phyloP scores from a whole-genome alignment of 1,140 invertebrate genomes.

The Drosophila guanche region DNA sequence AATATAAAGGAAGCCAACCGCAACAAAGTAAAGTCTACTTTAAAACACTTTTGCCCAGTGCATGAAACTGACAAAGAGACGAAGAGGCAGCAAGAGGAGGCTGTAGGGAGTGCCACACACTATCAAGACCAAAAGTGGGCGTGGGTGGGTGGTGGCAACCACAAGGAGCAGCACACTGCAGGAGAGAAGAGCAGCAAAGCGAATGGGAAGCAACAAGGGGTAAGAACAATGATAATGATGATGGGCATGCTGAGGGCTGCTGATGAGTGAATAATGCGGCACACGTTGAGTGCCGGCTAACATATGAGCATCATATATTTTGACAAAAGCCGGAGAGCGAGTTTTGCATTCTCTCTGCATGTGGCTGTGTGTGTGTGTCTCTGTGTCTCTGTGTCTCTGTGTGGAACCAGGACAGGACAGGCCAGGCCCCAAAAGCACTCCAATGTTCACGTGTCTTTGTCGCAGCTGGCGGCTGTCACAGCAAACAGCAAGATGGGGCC shows the following conservation, averaged over 20 bases:
- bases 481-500: slow-evolving; percentile 44
- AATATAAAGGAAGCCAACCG: slow-evolving; percentile 62
- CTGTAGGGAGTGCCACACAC: slow-evolving; percentile 25
- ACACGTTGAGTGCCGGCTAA: slow-evolving; percentile 73
- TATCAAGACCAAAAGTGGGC: slow-evolving; percentile 27
- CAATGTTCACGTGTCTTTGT: slow-evolving; percentile 55
- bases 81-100: background rate
- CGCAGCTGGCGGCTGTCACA: slow-evolving; percentile 63
- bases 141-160: background rate
- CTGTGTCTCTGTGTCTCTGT: slow-evolving; percentile 12
- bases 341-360: too few relatives aligned
- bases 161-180: slow-evolving; percentile 19
- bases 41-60: slow-evolving; percentile 60
- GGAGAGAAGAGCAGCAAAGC: too few relatives aligned
- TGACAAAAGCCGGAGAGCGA: slow-evolving; percentile 54
- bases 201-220: slow-evolving; percentile 40
- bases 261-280: slow-evolving; percentile 74
- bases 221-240: slow-evolving; percentile 71
- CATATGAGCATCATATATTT: slow-evolving; percentile 75
- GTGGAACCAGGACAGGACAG: slow-evolving; percentile 39
- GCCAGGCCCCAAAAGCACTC: slow-evolving; percentile 25
- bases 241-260: slow-evolving; percentile 69
- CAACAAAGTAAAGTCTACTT: slow-evolving; percentile 69
- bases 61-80: slow-evolving; percentile 65
- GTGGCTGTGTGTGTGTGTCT: slow-evolving; percentile 12